A percentile compares a stretch with the other conserved stretches of the same genome.
Evolutionary conservation across 1,140 invertebrate species (phyloP).

Genomic region (Pseudomyrmex sp.): DNA sequence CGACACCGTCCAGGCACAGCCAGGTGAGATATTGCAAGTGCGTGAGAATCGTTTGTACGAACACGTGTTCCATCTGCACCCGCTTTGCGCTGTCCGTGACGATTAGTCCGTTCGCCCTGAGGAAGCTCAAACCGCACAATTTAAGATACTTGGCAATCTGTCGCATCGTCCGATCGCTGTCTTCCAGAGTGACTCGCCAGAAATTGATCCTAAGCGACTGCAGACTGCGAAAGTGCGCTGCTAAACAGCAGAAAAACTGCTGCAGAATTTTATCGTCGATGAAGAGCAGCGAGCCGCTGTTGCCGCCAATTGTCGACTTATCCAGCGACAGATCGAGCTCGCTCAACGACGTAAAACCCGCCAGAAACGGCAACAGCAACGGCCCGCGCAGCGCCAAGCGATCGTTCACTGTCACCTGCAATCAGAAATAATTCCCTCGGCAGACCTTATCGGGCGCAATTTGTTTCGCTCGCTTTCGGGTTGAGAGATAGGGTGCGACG

Average conservation of each 20-base stretch:
- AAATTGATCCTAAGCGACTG: constrained; percentile 83
- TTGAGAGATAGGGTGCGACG: not conserved
- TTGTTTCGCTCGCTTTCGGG: not conserved
- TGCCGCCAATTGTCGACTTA: constrained; percentile 80
- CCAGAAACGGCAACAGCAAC: constrained; percentile 84
- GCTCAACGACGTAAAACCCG: constrained; percentile 84
- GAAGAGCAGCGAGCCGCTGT: constrained; percentile 79
- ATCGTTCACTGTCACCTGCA: constrained; percentile 84
- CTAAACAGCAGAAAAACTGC: constrained; percentile 82
- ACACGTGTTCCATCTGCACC: constrained; percentile 81
- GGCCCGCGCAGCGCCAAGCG: constrained; percentile 84
- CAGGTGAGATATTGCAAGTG: constrained; percentile 82
- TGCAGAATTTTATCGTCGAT: constrained; percentile 84
- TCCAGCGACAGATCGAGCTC: constrained; percentile 85
- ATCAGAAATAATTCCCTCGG: constrained; percentile 56
- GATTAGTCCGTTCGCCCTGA: constrained; percentile 79
- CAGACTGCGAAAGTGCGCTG: constrained; percentile 80
- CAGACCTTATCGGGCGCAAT: constrained; percentile 13
- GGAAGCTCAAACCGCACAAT: constrained; percentile 80
- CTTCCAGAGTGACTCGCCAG: constrained; percentile 83
- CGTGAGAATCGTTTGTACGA: constrained; percentile 81
- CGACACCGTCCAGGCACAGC: constrained; percentile 82
- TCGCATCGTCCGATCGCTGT: constrained; percentile 82
- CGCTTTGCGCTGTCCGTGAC: constrained; percentile 82
- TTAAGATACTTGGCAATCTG: constrained; percentile 82